phyloP scores from a whole-genome alignment of 2,797 vertebrate genomes.

The Miichthys miiuy region DNA sequence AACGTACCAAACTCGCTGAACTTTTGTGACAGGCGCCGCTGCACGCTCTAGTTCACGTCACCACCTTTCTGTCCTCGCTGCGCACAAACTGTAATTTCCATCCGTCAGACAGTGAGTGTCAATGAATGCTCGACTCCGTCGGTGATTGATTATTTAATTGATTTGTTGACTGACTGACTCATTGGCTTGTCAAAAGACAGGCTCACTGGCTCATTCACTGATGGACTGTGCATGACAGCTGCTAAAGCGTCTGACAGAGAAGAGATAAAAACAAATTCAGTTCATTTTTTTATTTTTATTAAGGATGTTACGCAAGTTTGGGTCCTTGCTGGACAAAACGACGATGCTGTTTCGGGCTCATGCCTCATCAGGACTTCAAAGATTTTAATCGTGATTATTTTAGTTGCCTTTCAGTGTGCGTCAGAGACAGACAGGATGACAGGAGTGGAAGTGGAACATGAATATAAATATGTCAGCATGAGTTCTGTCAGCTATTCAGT shows the following conservation, averaged over 20 bases:
- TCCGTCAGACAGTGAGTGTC: slow-evolving; percentile 29
- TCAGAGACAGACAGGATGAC: slow-evolving; percentile 24
- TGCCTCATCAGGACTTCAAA: not conserved
- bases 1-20: not conserved
- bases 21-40: no score
- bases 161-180: slow-evolving; percentile 28
- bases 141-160: slow-evolving; percentile 26
- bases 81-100: slow-evolving; percentile 20
- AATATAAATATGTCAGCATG: slow-evolving; percentile 50
- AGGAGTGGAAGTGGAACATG: slow-evolving; percentile 20
- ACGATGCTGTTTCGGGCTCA: not conserved
- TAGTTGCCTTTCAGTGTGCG: not conserved
- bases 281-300: not conserved
- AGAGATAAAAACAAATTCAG: slow-evolving; percentile 12
- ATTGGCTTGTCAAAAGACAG: slow-evolving; percentile 31
- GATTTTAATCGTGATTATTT: slow-evolving; percentile 13
- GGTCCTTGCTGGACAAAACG: not conserved
- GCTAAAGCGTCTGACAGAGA: slow-evolving; percentile 13
- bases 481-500: slow-evolving; percentile 34
- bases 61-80: slow-evolving; percentile 5
- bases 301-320: not conserved
- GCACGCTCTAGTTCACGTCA: not conserved
- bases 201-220: slow-evolving; percentile 20
- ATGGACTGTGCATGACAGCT: slow-evolving; percentile 7
- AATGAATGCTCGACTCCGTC: slow-evolving; percentile 32